phyloP scores from a whole-genome alignment of 2,797 vertebrate genomes.

The Channa striata region DNA sequence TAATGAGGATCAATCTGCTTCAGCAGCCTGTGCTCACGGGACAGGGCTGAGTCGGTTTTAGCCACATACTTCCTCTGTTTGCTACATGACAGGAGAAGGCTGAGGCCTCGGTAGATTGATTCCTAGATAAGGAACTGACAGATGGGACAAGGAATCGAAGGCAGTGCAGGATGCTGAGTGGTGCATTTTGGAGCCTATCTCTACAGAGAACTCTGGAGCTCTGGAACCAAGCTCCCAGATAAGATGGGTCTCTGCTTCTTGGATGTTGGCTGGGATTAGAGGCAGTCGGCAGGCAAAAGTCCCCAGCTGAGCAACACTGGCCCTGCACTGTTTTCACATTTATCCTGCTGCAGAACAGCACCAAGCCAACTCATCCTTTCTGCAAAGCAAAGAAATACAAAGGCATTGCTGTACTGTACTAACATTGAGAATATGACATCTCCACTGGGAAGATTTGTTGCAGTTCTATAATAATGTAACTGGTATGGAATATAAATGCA shows the following conservation, averaged over 20 bases:
- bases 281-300: background rate
- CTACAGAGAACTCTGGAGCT: background rate
- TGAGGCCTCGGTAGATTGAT: conserved; percentile 27
- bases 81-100: background rate
- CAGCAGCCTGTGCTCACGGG: background rate
- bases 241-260: conserved; percentile 10
- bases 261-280: conserved; percentile 1
- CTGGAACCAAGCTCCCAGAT: conserved; percentile 20
- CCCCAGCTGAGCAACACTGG: conserved; percentile 12
- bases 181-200: background rate
- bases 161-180: conserved; percentile 7
- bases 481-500: conserved; percentile 40
- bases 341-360: conserved; percentile 23
- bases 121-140: conserved; percentile 38
- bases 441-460: conserved; percentile 14
- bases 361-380: conserved; percentile 26
- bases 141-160: conserved; percentile 3
- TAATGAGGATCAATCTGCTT: background rate
- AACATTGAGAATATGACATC: conserved; percentile 12
- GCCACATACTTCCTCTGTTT: background rate
- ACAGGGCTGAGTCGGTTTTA: background rate
- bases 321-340: conserved; percentile 25
- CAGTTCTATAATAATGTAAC: conserved; percentile 15
- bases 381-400: conserved; percentile 13
- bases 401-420: conserved; percentile 11